These are phyloP conservation scores for Pygocentrus nattereri DNA, from an alignment of 2,797 vertebrate genomes.

Conservation along the genomic window DNA sequence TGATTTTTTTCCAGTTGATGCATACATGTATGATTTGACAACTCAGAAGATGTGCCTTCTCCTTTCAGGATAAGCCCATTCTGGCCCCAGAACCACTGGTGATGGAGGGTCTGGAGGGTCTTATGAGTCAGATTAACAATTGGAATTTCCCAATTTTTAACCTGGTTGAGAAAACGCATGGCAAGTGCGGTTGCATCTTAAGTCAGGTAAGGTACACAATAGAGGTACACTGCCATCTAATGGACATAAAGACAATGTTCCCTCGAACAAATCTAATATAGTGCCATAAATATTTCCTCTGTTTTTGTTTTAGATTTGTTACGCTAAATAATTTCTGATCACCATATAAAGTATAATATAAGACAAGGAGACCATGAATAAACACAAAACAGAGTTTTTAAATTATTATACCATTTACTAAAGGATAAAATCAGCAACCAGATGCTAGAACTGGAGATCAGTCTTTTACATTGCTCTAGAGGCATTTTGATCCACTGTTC, in stretches of 20 bases:
- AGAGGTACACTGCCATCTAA: background rate
- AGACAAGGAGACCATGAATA: too few species aligned
- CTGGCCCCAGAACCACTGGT: conserved; percentile 93
- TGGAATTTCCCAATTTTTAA: conserved; percentile 99
- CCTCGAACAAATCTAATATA: background rate
- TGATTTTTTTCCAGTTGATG: background rate
- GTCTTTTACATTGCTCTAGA: too few species aligned
- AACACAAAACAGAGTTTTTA: too few species aligned
- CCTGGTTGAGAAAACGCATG: conserved; percentile 93
- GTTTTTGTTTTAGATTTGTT: too few species aligned
- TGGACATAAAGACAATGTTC: background rate
- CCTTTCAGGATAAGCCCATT: conserved; percentile 86
- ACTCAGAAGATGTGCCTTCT: background rate
- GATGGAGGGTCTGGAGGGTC: conserved; percentile 90
- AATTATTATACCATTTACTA: too few species aligned
- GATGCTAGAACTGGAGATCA: too few species aligned
- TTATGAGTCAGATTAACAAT: conserved; percentile 93
- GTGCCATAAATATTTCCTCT: too few species aligned
- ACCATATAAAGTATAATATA: too few species aligned
- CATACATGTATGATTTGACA: background rate
- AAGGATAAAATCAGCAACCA: too few species aligned
- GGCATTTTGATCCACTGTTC: too few species aligned
- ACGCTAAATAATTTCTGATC: too few species aligned
- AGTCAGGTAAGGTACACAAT: conserved; percentile 88
- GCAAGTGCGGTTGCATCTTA: conserved; percentile 92